A percentile compares a stretch with the other conserved stretches of the same genome.
Evolutionary conservation across 2,888 invertebrate genomes (phyloP).

Genomic region (Leptogaster cylindrica): DNA sequence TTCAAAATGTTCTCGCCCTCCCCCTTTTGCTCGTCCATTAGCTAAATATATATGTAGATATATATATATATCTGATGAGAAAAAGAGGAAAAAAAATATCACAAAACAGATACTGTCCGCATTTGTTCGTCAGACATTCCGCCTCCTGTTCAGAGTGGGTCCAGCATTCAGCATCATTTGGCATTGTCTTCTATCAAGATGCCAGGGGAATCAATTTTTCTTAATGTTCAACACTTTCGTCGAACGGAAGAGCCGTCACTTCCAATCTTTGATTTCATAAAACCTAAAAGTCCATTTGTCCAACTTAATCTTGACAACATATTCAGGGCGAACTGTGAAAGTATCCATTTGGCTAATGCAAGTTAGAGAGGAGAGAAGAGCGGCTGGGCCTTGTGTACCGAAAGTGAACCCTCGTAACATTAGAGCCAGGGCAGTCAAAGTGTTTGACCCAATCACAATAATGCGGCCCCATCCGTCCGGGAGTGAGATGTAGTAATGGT

Average conservation of each 20-base stretch:
- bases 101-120: too few relatives aligned
- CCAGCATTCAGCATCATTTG: neutral
- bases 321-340: constrained; percentile 37
- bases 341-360: constrained; percentile 40
- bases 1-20: too few relatives aligned
- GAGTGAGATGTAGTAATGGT: constrained; percentile 29
- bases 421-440: constrained; percentile 8
- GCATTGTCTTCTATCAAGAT: constrained; percentile 12
- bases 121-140: too few relatives aligned
- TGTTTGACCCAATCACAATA: constrained; percentile 40
- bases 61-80: too few relatives aligned
- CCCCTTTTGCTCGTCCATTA: too few relatives aligned
- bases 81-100: too few relatives aligned
- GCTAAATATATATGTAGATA: too few relatives aligned
- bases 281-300: constrained; percentile 35
- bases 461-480: constrained; percentile 9
- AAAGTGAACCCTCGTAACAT: neutral
- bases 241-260: constrained; percentile 8
- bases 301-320: constrained; percentile 36
- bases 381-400: neutral
- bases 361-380: constrained; percentile 17
- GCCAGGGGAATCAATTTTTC: constrained; percentile 15
- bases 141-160: too few relatives aligned
- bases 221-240: constrained; percentile 29
- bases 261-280: constrained; percentile 37